Evolutionary conservation across 1,140 invertebrate species (phyloP), one percentile per base, ranked within the genome.

Genomic region (Neodiprion lecontei): DNA sequence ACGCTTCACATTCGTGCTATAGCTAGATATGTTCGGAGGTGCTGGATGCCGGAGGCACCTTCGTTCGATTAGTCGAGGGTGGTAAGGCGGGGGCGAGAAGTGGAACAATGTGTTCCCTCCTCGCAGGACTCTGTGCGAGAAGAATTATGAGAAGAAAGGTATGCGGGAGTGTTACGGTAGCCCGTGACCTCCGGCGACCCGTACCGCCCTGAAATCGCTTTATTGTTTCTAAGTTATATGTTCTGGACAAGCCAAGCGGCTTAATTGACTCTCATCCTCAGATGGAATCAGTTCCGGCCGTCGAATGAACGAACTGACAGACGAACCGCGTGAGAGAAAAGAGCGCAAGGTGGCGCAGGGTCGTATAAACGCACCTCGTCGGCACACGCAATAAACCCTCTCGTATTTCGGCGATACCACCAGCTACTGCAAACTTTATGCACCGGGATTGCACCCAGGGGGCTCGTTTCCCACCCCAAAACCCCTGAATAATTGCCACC

Each of bases 401-500:
- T 12, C 53, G 9, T 9, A 17, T 40, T 40, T 40, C 28, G 53
- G 53, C 53, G 53, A 61, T 61, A 61, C 53, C 53, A 12, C n/a
- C n/a, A 12, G 11, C 53, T 61, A 14, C 4, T 17, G n/a, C 53
- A 17, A 61, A 61, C 11, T 61, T 61, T 17, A 61, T 61, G 53
- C 8, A 61, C 53, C 53, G n/a, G 53, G 9, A 17, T 61, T 12
- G 53, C 53, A 61, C 53, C 53, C 53, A 61, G 53, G 53, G 53
- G 53, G 11, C 53, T 14, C 53, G n/a, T 61, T 61, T 5, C 28
- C 53, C 53, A 12, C 53, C 4, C 8, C n/a, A 9, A 12, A 9
- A 61, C 53, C 53, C 53, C 53, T 61, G 53, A 61, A 61, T 61
- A 61, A 61, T 61, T 61, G 9, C 53, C 65, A 74, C 73, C 48